Evolutionary conservation across 2,797 vertebrate genomes (phyloP).

Genomic region (Otus scops): DNA sequence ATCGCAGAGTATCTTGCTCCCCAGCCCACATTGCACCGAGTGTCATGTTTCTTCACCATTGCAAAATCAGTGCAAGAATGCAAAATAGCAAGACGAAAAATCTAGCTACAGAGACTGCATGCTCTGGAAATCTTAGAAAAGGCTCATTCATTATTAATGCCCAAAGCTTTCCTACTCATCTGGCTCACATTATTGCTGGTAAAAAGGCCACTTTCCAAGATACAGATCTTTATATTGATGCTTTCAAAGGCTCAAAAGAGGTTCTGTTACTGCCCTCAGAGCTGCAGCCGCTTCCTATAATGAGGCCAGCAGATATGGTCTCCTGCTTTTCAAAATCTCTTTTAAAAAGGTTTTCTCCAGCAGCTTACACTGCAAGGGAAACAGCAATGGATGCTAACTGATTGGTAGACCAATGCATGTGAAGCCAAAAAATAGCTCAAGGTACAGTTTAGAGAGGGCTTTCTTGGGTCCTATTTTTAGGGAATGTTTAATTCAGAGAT

Average conservation of each 20-base stretch:
- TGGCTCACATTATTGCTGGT: conserved; percentile 43
- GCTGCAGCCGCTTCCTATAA: conserved; percentile 13
- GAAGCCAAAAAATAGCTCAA: background rate
- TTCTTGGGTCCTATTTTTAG: background rate
- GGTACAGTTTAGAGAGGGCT: background rate
- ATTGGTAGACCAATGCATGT: background rate
- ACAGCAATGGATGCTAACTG: background rate
- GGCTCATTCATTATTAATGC: conserved; percentile 57
- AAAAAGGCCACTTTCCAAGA: conserved; percentile 55
- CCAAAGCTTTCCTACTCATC: conserved; percentile 37
- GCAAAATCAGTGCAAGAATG: conserved; percentile 44
- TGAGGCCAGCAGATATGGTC: background rate
- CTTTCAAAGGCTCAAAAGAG: conserved; percentile 47
- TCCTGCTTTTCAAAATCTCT: background rate
- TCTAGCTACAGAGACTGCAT: background rate
- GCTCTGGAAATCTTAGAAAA: conserved; percentile 44
- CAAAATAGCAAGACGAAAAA: conserved; percentile 11
- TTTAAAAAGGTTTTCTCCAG: background rate
- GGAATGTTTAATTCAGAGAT: background rate
- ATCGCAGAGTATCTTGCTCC: background rate
- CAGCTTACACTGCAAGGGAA: background rate
- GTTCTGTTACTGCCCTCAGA: conserved; percentile 30
- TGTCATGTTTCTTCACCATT: background rate
- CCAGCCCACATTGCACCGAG: background rate
- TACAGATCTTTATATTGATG: conserved; percentile 58